Conservation (phyloP, 2,888 invertebrate species). For the Agrenia bidenticulata region DNA sequence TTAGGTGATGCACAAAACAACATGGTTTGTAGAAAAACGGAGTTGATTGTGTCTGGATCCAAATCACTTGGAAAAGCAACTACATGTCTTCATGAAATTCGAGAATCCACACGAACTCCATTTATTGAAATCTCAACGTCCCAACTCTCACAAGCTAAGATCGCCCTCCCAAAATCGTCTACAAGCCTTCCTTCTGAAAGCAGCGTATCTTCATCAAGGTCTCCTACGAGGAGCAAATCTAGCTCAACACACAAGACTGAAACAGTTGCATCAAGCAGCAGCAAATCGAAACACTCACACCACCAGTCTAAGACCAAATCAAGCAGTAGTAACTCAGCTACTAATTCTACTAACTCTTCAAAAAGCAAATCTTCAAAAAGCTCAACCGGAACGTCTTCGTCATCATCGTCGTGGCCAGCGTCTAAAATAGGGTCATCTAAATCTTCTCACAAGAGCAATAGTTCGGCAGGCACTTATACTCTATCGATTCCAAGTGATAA, state of each 20-base stretch:
- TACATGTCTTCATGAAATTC: constrained; percentile 31
- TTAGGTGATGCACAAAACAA: neutral
- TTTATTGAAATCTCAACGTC: neutral
- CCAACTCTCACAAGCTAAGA: neutral
- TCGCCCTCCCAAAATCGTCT: neutral
- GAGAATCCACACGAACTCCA: constrained; percentile 16
- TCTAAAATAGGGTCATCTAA: constrained; percentile 18
- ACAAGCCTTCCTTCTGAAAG: neutral
- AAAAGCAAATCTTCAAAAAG: constrained; percentile 15
- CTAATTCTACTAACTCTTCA: neutral
- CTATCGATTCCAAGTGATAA: constrained; percentile 49
- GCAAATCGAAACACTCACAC: constrained; percentile 1
- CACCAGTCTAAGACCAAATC: constrained; percentile 21
- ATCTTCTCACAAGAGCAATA: neutral
- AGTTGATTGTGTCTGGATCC: constrained; percentile 27
- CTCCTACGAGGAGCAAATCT: neutral
- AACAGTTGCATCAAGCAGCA: neutral
- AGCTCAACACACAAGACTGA: constrained; percentile 11
- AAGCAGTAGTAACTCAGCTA: neutral
- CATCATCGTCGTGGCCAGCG: constrained; percentile 7
- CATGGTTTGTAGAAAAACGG: constrained; percentile 33
- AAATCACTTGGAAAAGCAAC: constrained; percentile 29
- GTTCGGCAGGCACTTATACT: constrained; percentile 36
- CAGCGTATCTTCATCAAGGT: neutral
- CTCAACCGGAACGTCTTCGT: constrained; percentile 3